A percentile compares a stretch with the other conserved stretches of the same genome.
Evolutionary conservation across 2,113 vertebrate genomes (phyloP).

Genomic region (Rousettus leschenaultii): DNA sequence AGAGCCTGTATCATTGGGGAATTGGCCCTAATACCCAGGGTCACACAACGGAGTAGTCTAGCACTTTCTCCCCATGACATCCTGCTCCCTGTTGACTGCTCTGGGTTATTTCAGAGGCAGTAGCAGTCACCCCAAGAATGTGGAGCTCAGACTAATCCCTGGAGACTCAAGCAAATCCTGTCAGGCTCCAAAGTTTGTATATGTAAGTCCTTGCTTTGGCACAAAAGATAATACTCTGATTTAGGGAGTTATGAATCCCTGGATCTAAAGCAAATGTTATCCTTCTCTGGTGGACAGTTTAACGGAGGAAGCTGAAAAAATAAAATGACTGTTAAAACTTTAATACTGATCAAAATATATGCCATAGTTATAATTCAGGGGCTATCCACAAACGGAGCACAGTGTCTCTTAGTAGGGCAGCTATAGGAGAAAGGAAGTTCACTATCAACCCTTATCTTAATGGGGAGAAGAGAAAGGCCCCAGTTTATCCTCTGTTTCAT

Average conservation of each 20-base stretch:
- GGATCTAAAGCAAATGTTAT: conserved; percentile 11
- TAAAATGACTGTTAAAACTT: background rate
- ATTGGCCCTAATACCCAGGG: background rate
- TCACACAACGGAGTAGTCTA: background rate
- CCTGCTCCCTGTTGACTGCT: background rate
- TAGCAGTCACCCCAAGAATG: background rate
- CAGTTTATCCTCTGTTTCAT: background rate
- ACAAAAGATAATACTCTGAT: background rate
- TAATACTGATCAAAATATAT: background rate
- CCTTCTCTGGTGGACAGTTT: conserved; percentile 6
- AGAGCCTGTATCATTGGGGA: background rate
- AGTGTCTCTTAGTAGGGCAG: background rate
- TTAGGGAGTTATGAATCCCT: background rate
- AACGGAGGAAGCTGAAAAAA: background rate
- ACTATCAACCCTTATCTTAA: background rate
- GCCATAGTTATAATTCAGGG: background rate
- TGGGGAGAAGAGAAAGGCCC: background rate
- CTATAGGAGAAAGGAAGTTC: background rate
- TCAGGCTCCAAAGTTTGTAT: background rate
- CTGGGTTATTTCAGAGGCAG: background rate
- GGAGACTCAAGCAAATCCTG: background rate
- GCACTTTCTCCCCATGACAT: background rate
- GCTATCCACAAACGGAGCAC: background rate
- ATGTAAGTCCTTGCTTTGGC: background rate
- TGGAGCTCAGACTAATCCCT: background rate